Conservation (phyloP, 2,888 invertebrate genomes). For the Noctua pronuba region DNA sequence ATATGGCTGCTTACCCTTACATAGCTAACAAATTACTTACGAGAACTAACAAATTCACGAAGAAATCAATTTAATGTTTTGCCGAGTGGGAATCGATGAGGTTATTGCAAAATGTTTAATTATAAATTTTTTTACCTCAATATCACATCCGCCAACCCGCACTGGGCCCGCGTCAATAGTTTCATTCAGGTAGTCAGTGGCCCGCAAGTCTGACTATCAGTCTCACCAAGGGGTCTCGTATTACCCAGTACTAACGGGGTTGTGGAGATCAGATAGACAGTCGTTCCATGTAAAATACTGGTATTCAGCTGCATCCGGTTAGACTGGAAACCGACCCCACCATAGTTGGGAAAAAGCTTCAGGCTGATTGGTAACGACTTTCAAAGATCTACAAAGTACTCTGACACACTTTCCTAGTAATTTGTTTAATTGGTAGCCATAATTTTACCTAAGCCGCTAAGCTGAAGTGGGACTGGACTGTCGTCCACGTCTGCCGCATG, state of each 20-base stretch:
- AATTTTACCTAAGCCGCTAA: no score
- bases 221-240: neutral
- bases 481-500: no score
- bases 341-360: no score
- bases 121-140: neutral
- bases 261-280: neutral
- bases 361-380: neutral
- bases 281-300: neutral
- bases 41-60: slow-evolving; percentile 8
- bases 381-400: neutral
- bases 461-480: no score
- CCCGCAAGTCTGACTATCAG: neutral
- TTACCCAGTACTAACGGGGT: neutral
- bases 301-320: neutral
- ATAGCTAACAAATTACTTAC: slow-evolving; percentile 12
- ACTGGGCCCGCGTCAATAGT: no score
- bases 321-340: neutral
- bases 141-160: neutral
- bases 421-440: neutral
- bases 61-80: slow-evolving; percentile 10
- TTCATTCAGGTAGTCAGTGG: no score
- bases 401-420: neutral
- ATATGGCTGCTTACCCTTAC: neutral
- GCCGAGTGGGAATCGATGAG: neutral
- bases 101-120: neutral